Evolutionary conservation across 2,113 vertebrate genomes (phyloP).

Genomic region (Myxocyprinus asiaticus): DNA sequence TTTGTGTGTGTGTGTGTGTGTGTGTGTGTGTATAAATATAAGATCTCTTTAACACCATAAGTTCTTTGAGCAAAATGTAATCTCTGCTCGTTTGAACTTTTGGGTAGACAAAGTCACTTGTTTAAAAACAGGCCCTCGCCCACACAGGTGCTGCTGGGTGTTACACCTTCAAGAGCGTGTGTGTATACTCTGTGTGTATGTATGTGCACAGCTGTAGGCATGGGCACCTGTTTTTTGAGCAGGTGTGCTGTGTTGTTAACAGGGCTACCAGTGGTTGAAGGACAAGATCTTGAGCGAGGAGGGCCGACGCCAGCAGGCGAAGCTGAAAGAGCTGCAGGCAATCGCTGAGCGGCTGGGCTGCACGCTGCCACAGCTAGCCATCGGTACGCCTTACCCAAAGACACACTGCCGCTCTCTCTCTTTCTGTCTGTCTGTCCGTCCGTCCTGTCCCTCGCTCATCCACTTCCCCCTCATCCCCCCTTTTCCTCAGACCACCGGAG

Average conservation of each 20-base stretch:
- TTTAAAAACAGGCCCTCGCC: slow-evolving; percentile 76
- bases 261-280: slow-evolving; percentile 98
- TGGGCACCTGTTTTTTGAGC: slow-evolving; percentile 75
- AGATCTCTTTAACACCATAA: slow-evolving; percentile 35
- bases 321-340: slow-evolving; percentile 98
- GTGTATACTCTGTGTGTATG: background rate
- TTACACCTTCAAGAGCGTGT: background rate
- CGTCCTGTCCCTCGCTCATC: slow-evolving; percentile 65
- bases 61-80: slow-evolving; percentile 14
- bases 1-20: slow-evolving; percentile 33
- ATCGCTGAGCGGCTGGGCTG: slow-evolving; percentile 96
- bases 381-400: slow-evolving; percentile 77
- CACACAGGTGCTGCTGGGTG: slow-evolving; percentile 60
- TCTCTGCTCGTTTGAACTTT: slow-evolving; percentile 9
- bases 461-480: slow-evolving; percentile 39
- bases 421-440: slow-evolving; percentile 84
- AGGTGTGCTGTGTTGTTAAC: slow-evolving; percentile 79
- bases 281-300: slow-evolving; percentile 99
- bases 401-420: slow-evolving; percentile 82
- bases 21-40: background rate
- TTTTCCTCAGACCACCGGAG: slow-evolving; percentile 5
- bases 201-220: slow-evolving; percentile 60
- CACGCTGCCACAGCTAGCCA: slow-evolving; percentile 97
- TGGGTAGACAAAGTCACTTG: slow-evolving; percentile 74
- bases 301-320: slow-evolving; percentile 95